Conservation (phyloP, 2,797 vertebrate genomes). For the Nyctibius grandis region DNA sequence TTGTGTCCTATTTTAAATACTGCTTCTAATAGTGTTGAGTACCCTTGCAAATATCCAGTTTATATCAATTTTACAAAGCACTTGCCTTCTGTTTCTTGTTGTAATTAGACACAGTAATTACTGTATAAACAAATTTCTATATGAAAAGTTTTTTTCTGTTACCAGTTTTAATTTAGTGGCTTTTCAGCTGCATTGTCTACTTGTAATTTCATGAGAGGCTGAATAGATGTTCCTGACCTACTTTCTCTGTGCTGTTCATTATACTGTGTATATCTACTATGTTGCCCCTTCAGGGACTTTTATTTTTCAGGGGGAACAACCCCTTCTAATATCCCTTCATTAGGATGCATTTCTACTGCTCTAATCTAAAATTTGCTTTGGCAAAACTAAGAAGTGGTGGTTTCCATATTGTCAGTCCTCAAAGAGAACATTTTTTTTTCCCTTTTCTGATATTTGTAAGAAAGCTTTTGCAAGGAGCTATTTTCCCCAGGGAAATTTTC, state of each 20-base stretch:
- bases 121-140: background rate
- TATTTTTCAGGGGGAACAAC: background rate
- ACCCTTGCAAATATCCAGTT: background rate
- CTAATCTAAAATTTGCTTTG: background rate
- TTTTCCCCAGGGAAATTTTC: background rate
- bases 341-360: background rate
- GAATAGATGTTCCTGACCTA: conserved; percentile 15
- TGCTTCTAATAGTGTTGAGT: background rate
- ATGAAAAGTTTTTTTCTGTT: background rate
- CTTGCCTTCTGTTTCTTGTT: background rate
- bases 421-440: background rate
- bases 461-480: background rate
- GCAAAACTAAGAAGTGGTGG: background rate
- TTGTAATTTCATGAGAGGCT: background rate
- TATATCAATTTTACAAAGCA: background rate
- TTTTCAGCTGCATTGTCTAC: background rate
- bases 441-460: background rate
- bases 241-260: background rate
- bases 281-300: background rate
- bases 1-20: background rate
- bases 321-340: background rate
- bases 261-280: background rate
- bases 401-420: background rate
- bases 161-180: background rate
- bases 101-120: background rate